phyloP scores from a whole-genome alignment of 2,888 invertebrate genomes.

The Drosophila lutescens region DNA sequence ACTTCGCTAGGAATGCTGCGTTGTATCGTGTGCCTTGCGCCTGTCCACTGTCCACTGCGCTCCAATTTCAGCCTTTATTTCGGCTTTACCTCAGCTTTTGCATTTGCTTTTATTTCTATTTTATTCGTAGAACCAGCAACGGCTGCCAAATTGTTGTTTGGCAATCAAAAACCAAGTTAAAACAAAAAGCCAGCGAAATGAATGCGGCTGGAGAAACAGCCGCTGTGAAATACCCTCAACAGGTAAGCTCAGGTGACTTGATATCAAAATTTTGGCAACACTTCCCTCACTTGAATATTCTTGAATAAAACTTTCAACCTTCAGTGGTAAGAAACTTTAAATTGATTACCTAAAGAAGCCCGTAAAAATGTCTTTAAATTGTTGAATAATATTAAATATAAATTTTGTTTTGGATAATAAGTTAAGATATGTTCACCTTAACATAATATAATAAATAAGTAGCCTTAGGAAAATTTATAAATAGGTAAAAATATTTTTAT shows the following conservation, averaged over 20 bases:
- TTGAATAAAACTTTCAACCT: background rate
- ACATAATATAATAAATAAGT: no score
- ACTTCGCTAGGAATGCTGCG: conserved; percentile 41
- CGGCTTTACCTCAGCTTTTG: conserved; percentile 17
- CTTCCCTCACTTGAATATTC: background rate
- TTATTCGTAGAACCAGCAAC: conserved; percentile 61
- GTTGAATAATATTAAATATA: no score
- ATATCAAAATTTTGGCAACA: background rate
- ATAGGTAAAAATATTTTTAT: no score
- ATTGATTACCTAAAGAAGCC: no score
- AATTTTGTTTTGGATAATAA: no score
- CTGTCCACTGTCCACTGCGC: conserved; percentile 61
- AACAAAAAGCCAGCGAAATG: conserved; percentile 27
- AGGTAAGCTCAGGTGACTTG: background rate
- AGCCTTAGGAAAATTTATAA: no score
- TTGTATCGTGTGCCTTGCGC: conserved; percentile 34
- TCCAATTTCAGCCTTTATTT: conserved; percentile 52
- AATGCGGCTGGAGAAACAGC: background rate
- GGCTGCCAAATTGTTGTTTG: conserved; percentile 70
- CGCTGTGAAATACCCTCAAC: conserved; percentile 9
- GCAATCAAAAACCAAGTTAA: conserved; percentile 68
- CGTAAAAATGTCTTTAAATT: no score
- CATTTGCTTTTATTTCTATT: background rate
- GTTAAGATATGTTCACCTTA: no score
- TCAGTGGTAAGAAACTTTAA: no score